Percentiles rank a stretch among this genome's conserved stretches.
Conservation (phyloP, 2,113 vertebrate genomes). For the Salvelinus fontinalis region DNA sequence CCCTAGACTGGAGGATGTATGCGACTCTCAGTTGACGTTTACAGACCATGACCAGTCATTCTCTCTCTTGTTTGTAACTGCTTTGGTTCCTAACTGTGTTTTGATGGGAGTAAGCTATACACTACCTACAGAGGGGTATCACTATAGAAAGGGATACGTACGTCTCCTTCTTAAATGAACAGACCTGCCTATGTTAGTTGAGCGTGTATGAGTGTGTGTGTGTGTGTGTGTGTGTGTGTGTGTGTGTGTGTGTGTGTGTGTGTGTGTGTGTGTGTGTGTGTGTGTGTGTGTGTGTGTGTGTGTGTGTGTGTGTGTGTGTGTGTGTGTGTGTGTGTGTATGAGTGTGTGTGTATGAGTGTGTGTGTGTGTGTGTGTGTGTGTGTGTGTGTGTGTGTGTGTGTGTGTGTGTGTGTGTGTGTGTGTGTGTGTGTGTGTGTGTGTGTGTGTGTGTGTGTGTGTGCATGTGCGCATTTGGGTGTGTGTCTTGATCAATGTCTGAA, state of each 20-base stretch:
- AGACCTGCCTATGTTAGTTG: conserved; percentile 75
- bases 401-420: background rate
- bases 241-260: conserved; percentile 3
- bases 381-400: conserved; percentile 6
- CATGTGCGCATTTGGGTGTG: conserved; percentile 44
- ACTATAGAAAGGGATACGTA: conserved; percentile 39
- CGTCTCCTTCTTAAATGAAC: conserved; percentile 73
- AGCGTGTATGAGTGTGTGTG: conserved; percentile 20
- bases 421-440: conserved; percentile 3
- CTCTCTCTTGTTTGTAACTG: conserved; percentile 70
- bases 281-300: background rate
- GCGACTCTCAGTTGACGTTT: conserved; percentile 62
- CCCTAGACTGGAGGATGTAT: conserved; percentile 54
- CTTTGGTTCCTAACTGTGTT: conserved; percentile 65
- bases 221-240: conserved; percentile 1
- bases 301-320: conserved; percentile 5
- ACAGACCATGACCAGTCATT: conserved; percentile 61
- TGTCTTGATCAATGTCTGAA: conserved; percentile 72
- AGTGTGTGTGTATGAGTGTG: background rate
- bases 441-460: conserved; percentile 7
- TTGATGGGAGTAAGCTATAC: conserved; percentile 67
- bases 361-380: background rate
- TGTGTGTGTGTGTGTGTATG: background rate
- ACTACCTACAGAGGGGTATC: conserved; percentile 55
- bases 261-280: conserved; percentile 6